Conservation (phyloP, 1,140 invertebrate genomes). For the Macrostomum lignano region DNA sequence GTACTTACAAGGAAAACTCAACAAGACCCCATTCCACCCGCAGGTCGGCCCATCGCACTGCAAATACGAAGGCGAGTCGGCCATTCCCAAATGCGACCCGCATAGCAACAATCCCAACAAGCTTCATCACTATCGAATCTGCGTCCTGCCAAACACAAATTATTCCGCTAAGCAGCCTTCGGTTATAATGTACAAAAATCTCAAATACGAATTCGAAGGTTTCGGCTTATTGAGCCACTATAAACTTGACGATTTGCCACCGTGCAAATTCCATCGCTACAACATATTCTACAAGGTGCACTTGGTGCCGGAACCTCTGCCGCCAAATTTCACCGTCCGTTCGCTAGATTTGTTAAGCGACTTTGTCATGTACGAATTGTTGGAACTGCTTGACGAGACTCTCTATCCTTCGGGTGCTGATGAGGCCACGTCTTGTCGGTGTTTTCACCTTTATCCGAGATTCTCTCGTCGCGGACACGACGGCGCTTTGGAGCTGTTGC, state of each 20-base stretch:
- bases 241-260: slow-evolving; percentile 42
- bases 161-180: slow-evolving; percentile 61
- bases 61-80: slow-evolving; percentile 8
- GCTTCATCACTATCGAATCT: slow-evolving; percentile 56
- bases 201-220: slow-evolving; percentile 86
- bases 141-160: slow-evolving; percentile 37
- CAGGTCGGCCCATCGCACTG: slow-evolving; percentile 14
- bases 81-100: slow-evolving; percentile 41
- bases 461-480: slow-evolving; percentile 52
- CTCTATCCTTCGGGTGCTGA: slow-evolving; percentile 34
- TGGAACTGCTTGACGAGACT: slow-evolving; percentile 73
- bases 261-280: slow-evolving; percentile 66
- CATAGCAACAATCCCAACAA: slow-evolving; percentile 53
- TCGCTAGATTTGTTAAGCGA: slow-evolving; percentile 64
- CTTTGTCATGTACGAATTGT: slow-evolving; percentile 54
- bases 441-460: slow-evolving; percentile 79
- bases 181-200: slow-evolving; percentile 58
- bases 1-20: too few species aligned
- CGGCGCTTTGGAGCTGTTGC: slow-evolving; percentile 70
- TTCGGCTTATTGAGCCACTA: slow-evolving; percentile 86
- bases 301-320: slow-evolving; percentile 62
- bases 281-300: slow-evolving; percentile 86
- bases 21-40: too few species aligned
- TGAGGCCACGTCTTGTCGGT: slow-evolving; percentile 37
- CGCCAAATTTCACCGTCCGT: slow-evolving; percentile 62